Evolutionary conservation across 2,797 vertebrate genomes (phyloP), one percentile per base, ranked within the genome.

Genomic region (Rachycentron canadum): DNA sequence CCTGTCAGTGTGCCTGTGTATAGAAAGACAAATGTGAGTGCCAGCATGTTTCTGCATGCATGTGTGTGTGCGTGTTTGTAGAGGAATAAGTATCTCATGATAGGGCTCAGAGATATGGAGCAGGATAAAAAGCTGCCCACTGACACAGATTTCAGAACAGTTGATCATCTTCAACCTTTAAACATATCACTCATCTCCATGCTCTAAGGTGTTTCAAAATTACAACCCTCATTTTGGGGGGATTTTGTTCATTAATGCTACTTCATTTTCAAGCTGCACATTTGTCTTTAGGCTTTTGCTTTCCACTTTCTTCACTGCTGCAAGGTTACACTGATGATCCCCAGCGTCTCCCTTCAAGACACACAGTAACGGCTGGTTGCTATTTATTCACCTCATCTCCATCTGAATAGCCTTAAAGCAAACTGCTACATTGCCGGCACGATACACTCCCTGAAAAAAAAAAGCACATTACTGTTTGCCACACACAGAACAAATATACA

Each of bases 21-120:
- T 83, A 73, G 71, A 83, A 79, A 82, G 79, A 86, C 78, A 65
- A 78, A 84, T 88, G 86, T 90, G 82, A 81, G 76, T 84, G 86
- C 86, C 79, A 86, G 83, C 84, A 87, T 89, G 83, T 79, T 72
- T 91, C 69, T 89, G 85, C 85, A 79, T 91, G 86, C 73, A 41
- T 85, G 78, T 58, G 59, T 57, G 58, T 82, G 69, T 73, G 47
- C 73, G 58, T 78, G 79, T 82, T 66, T 84, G 81, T 75, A 59
- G 73, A 78, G 82, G 78, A 79, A 64, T 81, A 70, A 69, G 67
- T 73, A 76, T 90, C 70, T 88, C 73, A 88, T 83, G 84, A 80
- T 65, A 41, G 87, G 91, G 82, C 91, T 93, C 89, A 89, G 88
- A 90, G 85, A 87, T 88, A 77, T 82, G 87, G 83, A 88, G 82